Evolutionary conservation across 2,797 vertebrate genomes (phyloP), one percentile per base, ranked within the genome.

Genomic region (Podarcis lilfordi): DNA sequence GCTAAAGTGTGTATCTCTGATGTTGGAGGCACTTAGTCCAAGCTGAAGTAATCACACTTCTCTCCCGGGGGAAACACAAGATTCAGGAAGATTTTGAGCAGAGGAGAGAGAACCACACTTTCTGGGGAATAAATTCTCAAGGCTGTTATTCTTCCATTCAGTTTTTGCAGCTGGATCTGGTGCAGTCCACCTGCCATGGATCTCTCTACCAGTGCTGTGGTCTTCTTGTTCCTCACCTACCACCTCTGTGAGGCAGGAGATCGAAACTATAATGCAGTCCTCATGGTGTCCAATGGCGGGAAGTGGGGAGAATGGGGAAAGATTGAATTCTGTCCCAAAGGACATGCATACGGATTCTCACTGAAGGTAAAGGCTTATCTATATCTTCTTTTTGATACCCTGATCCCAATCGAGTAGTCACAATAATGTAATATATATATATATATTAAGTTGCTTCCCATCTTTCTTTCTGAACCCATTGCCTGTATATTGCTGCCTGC

Each of bases 351-450:
- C 21, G 87, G 88, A 69, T 93, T 91, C 86, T 40, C 78, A 75
- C 0, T 94, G 71, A 93, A 92, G 89, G 91, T 91, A 93, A 92
- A 43, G 29, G 19, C 50, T 25, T 72, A 40, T 50, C 64, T 5
- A 50, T 0, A 76, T 25, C 0, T 0, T 15, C 17, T 89, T 10
- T 9, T 78, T 0, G n/a, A 11, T n/a, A 40, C 64, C 59, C 59
- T 43, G 23, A 43, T 27, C 8, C 23, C 40, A 25, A 76, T 8
- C 7, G 25, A 61, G 5, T 50, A 50, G 50, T 50, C 45, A 13
- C 45, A 50, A 50, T 50, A 50, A 11, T 10, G 2, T 50, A 13
- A 50, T 50, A 50, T 50, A 11, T 50, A 45, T 45, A 50, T 50
- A 13, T 50, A 50, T 50, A 10, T 45, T 13, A 10, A 50, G 50